Conservation (phyloP, 2,888 invertebrate genomes). For the Drosophila atripex region DNA sequence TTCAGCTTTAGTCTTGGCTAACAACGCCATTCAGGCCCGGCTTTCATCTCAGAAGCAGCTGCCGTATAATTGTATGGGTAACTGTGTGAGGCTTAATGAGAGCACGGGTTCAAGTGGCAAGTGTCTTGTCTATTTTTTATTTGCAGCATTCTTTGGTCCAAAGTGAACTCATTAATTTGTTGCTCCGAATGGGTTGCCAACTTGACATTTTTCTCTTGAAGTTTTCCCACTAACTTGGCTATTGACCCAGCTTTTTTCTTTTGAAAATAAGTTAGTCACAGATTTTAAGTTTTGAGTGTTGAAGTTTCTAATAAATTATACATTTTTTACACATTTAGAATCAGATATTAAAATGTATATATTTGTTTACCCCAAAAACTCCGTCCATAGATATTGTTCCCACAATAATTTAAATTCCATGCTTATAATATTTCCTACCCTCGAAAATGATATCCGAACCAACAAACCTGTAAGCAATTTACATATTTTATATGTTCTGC, state of each 20-base stretch:
- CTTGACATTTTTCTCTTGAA: slow-evolving; percentile 44
- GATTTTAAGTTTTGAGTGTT: slow-evolving; percentile 1
- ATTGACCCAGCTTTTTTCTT: slow-evolving; percentile 34
- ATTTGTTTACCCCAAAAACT: not conserved
- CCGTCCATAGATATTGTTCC: not conserved
- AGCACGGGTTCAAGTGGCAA: slow-evolving; percentile 73
- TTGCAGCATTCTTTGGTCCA: slow-evolving; percentile 61
- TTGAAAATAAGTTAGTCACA: not conserved
- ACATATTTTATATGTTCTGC: slow-evolving; percentile 34
- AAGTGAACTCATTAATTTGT: slow-evolving; percentile 72
- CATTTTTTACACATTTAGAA: not conserved
- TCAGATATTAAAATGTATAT: not conserved
- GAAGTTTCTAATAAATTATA: not conserved
- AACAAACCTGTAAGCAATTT: slow-evolving; percentile 28
- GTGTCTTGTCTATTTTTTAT: slow-evolving; percentile 76
- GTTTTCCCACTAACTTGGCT: slow-evolving; percentile 22
- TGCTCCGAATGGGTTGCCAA: slow-evolving; percentile 50
- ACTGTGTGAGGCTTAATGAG: slow-evolving; percentile 61
- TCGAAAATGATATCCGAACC: slow-evolving; percentile 1
- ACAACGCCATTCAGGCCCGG: slow-evolving; percentile 37
- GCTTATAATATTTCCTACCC: slow-evolving; percentile 4
- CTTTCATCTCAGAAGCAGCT: slow-evolving; percentile 44
- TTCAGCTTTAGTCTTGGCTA: slow-evolving; percentile 42
- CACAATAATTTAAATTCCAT: slow-evolving; percentile 14
- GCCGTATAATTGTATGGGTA: slow-evolving; percentile 31